phyloP scores from a whole-genome alignment of 2,797 vertebrate species.

The Poeciliopsis infans region DNA sequence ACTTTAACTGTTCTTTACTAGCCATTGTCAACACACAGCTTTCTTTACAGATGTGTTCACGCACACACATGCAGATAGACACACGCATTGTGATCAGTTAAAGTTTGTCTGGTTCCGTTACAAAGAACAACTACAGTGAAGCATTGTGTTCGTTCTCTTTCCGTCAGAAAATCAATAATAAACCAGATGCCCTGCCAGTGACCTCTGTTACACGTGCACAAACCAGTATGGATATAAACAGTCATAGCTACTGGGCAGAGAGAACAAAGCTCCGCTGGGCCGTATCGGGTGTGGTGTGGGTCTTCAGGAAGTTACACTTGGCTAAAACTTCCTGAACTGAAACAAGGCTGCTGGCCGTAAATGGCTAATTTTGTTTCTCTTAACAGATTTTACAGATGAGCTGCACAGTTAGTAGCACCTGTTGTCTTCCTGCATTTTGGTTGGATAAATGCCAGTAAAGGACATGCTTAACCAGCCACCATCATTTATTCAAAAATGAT shows the following conservation, averaged over 20 bases:
- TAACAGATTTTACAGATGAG: constrained; percentile 25
- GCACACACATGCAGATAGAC: background rate
- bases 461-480: background rate
- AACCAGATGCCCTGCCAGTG: constrained; percentile 51
- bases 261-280: constrained; percentile 68
- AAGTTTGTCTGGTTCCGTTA: constrained; percentile 20
- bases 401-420: background rate
- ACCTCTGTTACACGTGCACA: constrained; percentile 44
- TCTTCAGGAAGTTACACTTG: constrained; percentile 71
- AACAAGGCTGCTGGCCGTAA: constrained; percentile 28
- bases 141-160: constrained; percentile 39
- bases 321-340: constrained; percentile 65
- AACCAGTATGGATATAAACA: constrained; percentile 24
- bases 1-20: constrained; percentile 33
- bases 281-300: constrained; percentile 52
- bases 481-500: background rate
- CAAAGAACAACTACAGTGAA: constrained; percentile 11
- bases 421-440: background rate
- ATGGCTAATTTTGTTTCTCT: constrained; percentile 14
- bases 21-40: constrained; percentile 22
- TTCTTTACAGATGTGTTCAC: background rate
- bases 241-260: constrained; percentile 49
- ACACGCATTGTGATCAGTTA: constrained; percentile 9
- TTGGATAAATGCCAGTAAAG: background rate
- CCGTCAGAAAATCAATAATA: constrained; percentile 66